Percentiles rank a stretch among this genome's conserved stretches.
Conservation (phyloP, 2,113 vertebrate genomes). For the Meles meles region DNA sequence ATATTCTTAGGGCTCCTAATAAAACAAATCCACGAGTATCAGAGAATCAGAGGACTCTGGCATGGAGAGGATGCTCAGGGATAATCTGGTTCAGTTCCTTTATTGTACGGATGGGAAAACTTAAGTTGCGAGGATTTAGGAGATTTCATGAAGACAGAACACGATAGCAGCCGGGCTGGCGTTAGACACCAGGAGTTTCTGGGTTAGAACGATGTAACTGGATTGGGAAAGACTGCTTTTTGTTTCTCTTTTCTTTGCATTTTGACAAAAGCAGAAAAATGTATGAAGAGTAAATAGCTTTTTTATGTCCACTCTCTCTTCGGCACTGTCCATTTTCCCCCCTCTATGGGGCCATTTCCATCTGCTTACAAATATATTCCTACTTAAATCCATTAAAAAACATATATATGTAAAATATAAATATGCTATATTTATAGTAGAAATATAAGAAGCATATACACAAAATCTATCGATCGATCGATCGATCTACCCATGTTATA, state of each 20-base stretch:
- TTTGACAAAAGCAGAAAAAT: background rate
- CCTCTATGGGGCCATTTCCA: background rate
- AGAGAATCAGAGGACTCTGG: background rate
- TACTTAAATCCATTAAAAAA: background rate
- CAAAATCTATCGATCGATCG: no score
- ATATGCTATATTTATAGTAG: background rate
- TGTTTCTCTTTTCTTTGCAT: background rate
- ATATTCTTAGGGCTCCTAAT: slow-evolving; percentile 31
- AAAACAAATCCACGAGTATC: slow-evolving; percentile 2
- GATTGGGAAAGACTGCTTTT: background rate
- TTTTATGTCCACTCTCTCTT: background rate
- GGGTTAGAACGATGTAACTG: background rate
- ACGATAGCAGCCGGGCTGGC: background rate
- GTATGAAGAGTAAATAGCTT: background rate
- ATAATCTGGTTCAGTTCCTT: background rate
- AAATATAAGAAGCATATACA: background rate
- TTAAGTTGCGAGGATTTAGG: background rate
- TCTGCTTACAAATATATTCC: background rate
- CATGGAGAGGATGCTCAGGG: background rate
- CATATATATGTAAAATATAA: background rate
- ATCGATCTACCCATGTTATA: background rate
- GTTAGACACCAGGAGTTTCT: background rate
- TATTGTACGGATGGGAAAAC: background rate
- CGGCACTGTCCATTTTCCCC: background rate
- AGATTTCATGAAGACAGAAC: background rate